Evolutionary conservation across 2,797 vertebrate genomes (phyloP), one percentile per base, ranked within the genome.

Genomic region (Pampus argenteus): DNA sequence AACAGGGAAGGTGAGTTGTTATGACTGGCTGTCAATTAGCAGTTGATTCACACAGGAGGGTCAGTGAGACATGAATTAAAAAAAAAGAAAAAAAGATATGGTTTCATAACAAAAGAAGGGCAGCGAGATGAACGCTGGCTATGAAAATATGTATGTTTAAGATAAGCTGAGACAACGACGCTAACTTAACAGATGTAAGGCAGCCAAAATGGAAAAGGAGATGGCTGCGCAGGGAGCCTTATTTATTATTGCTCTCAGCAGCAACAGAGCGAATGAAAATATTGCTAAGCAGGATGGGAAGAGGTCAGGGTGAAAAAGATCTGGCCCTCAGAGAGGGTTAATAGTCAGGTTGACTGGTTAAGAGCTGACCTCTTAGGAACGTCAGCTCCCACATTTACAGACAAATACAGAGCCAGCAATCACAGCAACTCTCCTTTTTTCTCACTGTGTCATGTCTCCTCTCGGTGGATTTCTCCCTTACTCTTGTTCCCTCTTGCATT

Each of bases 11-110:
- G 89, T 82, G 90, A 92, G 79, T 87, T 94, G 93, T 95, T 95
- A 92, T 95, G 94, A 93, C 94, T 95, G 90, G 88, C 92, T 94
- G 94, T 94, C 94, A 94, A 93, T 94, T 94, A 93, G 85, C 91
- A 90, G 93, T 89, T 92, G 89, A 91, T 94, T 93, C 89, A 90
- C 87, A 89, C 83, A 87, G 71, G 86, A 92, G 87, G 90, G 90
- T 92, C 91, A 88, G 78, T 22, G 70, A 91, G 82, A 89, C 83
- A 75, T 26, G 76, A 62, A 69, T 62, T 62, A 72, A 62, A 78
- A 75, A 54, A 28, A 38, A 42, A 11, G 56, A 66, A 65, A 71
- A 72, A 82, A 84, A 71, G 87, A 86, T 92, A 87, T 6, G 40
- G 84, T 94, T 93, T 94, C 92, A 93, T 91, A 93, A 93, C 88